A percentile compares a stretch with the other conserved stretches of the same genome.
Evolutionary conservation across 2,113 vertebrate species (phyloP).

Genomic region (Phocoena sinus): DNA sequence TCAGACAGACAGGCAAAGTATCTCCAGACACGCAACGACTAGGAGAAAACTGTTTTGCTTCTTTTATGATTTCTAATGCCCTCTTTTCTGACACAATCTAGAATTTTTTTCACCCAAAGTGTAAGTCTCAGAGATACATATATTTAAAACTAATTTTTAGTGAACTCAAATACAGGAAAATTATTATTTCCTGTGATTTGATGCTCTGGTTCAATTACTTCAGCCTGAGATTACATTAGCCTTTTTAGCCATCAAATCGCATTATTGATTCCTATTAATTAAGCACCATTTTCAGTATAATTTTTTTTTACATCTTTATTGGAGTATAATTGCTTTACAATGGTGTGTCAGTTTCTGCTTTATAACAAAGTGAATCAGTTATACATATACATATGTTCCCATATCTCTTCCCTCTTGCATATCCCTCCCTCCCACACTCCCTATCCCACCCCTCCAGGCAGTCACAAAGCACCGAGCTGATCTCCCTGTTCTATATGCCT

Average conservation of each 20-base stretch:
- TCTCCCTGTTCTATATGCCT: too few relatives aligned
- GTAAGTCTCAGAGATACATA: neutral
- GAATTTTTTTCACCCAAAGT: neutral
- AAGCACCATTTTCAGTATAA: slow-evolving; percentile 29
- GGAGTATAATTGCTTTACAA: too few relatives aligned
- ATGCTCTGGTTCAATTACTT: neutral
- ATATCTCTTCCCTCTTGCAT: too few relatives aligned
- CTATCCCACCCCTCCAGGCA: too few relatives aligned
- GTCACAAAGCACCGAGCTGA: too few relatives aligned
- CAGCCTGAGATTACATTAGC: slow-evolving; percentile 16
- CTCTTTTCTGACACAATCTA: neutral
- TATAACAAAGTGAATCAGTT: too few relatives aligned
- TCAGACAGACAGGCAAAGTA: neutral
- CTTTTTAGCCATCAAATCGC: slow-evolving; percentile 19
- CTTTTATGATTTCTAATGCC: neutral
- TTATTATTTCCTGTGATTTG: slow-evolving; percentile 31
- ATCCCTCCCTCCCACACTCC: too few relatives aligned
- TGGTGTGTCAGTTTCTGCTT: too few relatives aligned
- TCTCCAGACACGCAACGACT: neutral
- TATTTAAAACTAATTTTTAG: slow-evolving; percentile 44
- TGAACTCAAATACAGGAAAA: neutral
- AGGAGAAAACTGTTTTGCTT: neutral
- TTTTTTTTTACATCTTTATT: neutral
- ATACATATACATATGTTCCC: too few relatives aligned
- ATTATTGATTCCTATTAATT: slow-evolving; percentile 54